Percentiles rank a stretch among this genome's conserved stretches.
Conservation (phyloP, 1,140 invertebrate species). For the Lordiphosa clarofinis region DNA sequence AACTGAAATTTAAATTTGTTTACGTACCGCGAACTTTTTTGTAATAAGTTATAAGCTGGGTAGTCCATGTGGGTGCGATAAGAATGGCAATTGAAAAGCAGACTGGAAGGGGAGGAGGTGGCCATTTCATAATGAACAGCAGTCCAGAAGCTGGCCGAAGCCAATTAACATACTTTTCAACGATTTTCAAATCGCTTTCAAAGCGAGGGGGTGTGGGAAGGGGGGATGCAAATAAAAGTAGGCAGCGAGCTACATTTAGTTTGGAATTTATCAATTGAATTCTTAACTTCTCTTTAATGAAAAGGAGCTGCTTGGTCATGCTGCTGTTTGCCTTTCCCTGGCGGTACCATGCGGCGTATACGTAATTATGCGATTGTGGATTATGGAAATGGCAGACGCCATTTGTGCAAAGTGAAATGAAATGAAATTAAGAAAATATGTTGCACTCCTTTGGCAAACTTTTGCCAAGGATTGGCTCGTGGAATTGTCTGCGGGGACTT, state of each 20-base stretch:
- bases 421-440: conserved; percentile 75
- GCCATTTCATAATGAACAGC: conserved; percentile 34
- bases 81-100: conserved; percentile 10
- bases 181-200: conserved; percentile 48
- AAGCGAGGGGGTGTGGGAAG: not conserved
- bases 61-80: conserved; percentile 58
- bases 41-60: conserved; percentile 26
- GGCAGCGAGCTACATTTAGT: conserved; percentile 27
- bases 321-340: conserved; percentile 1
- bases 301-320: conserved; percentile 14
- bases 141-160: conserved; percentile 23
- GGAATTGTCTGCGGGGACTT: conserved; percentile 9
- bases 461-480: conserved; percentile 44
- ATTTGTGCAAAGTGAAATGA: conserved; percentile 36
- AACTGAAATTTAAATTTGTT: conserved; percentile 54
- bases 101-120: conserved; percentile 2
- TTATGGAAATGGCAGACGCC: conserved; percentile 49
- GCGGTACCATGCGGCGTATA: conserved; percentile 58
- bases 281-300: conserved; percentile 64
- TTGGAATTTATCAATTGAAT: conserved; percentile 66
- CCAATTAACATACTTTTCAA: conserved; percentile 61
- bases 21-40: conserved; percentile 47
- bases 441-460: conserved; percentile 52
- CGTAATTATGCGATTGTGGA: conserved; percentile 61
- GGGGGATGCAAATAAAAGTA: not conserved